A percentile compares a stretch with the other conserved stretches of the same genome.
These are phyloP conservation scores for Acromyrmex echinatior DNA, from an alignment of 1,140 invertebrate species.

Conservation along the genomic window DNA sequence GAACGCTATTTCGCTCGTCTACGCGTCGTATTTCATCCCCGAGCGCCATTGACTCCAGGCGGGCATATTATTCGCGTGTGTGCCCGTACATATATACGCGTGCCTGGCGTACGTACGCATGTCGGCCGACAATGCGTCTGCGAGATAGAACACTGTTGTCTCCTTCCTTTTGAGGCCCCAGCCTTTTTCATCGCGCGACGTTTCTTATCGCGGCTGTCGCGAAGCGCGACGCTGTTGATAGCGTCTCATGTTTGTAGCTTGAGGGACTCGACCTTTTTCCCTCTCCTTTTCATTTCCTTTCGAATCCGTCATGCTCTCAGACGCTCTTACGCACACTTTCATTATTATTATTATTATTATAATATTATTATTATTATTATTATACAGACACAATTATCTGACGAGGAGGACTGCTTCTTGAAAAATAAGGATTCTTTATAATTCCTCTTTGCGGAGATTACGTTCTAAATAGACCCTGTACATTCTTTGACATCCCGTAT, in stretches of 20 bases:
- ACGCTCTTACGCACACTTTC: not conserved
- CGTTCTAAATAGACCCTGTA: not conserved
- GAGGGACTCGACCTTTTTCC: slow-evolving; percentile 28
- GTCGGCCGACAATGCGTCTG: slow-evolving; percentile 62
- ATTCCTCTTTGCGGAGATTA: not conserved
- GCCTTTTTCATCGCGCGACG: slow-evolving; percentile 61
- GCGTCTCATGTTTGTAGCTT: slow-evolving; percentile 2
- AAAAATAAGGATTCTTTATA: slow-evolving; percentile 15
- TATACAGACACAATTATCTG: not conserved
- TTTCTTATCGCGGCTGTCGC: slow-evolving; percentile 70
- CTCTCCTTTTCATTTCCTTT: slow-evolving; percentile 28
- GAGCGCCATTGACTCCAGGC: slow-evolving; percentile 80
- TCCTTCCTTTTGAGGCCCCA: slow-evolving; percentile 59
- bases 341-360: not conserved
- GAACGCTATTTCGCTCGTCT: slow-evolving; percentile 80
- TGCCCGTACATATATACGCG: not conserved
- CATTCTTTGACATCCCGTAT: slow-evolving; percentile 31
- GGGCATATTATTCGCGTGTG: slow-evolving; percentile 24
- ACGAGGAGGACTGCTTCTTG: not conserved
- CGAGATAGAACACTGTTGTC: slow-evolving; percentile 56
- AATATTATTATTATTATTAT: not conserved
- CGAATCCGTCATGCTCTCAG: not conserved
- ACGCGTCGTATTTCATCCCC: slow-evolving; percentile 81
- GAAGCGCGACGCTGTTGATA: slow-evolving; percentile 48
- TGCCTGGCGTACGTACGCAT: slow-evolving; percentile 36